phyloP scores from a whole-genome alignment of 2,797 vertebrate species.

The Ficedula albicollis region DNA sequence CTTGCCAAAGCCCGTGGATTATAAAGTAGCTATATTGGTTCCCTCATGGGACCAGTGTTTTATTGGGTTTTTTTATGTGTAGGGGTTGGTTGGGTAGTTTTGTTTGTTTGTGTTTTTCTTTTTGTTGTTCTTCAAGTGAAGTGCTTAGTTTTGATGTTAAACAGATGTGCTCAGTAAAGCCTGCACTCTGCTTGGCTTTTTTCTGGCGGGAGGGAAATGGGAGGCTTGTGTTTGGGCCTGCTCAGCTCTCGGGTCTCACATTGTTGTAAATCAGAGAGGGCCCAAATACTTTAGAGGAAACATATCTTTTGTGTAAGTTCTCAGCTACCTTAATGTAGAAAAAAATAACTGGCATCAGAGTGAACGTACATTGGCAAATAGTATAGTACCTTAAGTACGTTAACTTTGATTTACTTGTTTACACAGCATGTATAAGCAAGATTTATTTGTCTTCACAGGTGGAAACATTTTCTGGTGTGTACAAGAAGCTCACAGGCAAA shows the following conservation, averaged over 20 bases:
- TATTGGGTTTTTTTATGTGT: neutral
- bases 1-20: neutral
- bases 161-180: neutral
- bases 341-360: neutral
- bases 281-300: neutral
- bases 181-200: neutral
- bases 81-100: neutral
- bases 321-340: neutral
- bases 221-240: neutral
- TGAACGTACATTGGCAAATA: neutral
- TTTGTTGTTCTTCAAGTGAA: neutral
- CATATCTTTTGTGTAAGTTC: neutral
- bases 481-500: constrained; percentile 99
- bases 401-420: neutral
- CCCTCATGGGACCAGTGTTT: neutral
- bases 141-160: neutral
- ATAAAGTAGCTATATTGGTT: neutral
- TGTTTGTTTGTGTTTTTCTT: neutral
- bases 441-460: constrained; percentile 79
- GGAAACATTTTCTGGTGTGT: constrained; percentile 97
- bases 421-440: neutral
- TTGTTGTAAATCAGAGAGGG: neutral
- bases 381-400: neutral
- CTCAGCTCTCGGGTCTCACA: neutral
- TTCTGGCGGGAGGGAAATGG: neutral